Evolutionary conservation across 2,888 invertebrate genomes (phyloP), one percentile per base, ranked within the genome.

Genomic region (Hoplodrina ambigua): DNA sequence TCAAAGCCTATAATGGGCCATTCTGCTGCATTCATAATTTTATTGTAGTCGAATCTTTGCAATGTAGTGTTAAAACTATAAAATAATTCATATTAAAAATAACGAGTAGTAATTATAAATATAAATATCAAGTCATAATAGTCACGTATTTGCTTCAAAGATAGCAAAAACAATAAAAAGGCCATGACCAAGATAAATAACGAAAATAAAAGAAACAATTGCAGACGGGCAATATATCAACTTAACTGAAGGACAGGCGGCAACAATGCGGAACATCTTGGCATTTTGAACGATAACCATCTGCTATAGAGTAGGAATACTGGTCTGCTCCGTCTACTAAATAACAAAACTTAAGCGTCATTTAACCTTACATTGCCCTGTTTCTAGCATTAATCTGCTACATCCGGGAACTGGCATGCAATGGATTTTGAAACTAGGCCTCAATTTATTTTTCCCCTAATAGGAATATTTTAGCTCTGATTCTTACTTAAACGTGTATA

Each of bases 221-320:
- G 61, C 71, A 80, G 81, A 67, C 70, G 72, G 74, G 69, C 73
- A 65, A 84, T 87, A 83, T 76, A 78, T 85, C 82, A 85, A 64
- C 78, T 46, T 67, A 74, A 62, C 75, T 82, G 80, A 85, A 86
- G 82, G 85, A 80, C 79, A 19, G 25, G 63, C 46, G 19, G 61
- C 30, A 77, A 71, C 74, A 85, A 87, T 80, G 85, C 85, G 87
- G 87, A 87, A 87, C 77, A 75, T 82, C 72, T 83, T 72, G 74
- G 62, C 60, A 82, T 79, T 84, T 75, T 53, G 50, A 41, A 44
- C 41, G 78, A 83, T 85, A 81, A 83, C 56, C 49, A 86, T 85
- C 81, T 75, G 80, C 65, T 74, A 78, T 69, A 62, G 59, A 73
- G 46, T 49, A 52, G 56, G 62, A 82, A 72, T 70, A 81, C 71